Conservation (phyloP, 2,797 vertebrate genomes). For the Crenichthys baileyi region DNA sequence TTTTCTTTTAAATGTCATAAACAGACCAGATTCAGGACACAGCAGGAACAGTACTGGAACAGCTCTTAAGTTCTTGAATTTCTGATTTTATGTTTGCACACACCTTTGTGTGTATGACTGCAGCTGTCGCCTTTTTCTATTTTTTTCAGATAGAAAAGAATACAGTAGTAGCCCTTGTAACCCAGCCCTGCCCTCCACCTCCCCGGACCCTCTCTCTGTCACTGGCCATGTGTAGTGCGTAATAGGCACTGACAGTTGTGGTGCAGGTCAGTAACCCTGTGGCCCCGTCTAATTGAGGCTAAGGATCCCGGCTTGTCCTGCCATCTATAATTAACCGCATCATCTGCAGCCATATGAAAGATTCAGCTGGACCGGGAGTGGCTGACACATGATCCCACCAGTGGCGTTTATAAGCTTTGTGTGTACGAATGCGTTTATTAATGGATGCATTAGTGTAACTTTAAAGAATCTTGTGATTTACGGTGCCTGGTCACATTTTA, state of each 20-base stretch:
- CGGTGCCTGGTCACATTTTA: background rate
- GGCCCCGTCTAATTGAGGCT: conserved; percentile 81
- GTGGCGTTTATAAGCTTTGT: conserved; percentile 51
- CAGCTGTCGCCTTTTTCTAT: background rate
- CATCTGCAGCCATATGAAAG: conserved; percentile 84
- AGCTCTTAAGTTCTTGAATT: background rate
- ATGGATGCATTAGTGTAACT: conserved; percentile 8
- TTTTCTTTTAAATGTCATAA: background rate
- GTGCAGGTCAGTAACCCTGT: conserved; percentile 78
- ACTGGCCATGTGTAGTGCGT: conserved; percentile 78
- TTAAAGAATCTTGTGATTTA: conserved; percentile 39
- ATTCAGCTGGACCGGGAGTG: conserved; percentile 83
- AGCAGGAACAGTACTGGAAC: background rate
- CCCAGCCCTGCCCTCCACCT: conserved; percentile 69
- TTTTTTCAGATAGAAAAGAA: conserved; percentile 49
- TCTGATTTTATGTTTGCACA: conserved; percentile 10
- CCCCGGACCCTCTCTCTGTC: conserved; percentile 69
- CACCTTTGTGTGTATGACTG: background rate
- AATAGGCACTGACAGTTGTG: conserved; percentile 78
- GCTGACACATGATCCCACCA: conserved; percentile 71
- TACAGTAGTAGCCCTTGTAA: conserved; percentile 66
- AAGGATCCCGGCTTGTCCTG: conserved; percentile 81
- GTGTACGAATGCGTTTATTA: conserved; percentile 56
- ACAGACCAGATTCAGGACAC: background rate
- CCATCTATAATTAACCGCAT: conserved; percentile 81